Evolutionary conservation across 2,113 vertebrate species (phyloP).

Genomic region (Neodontobutis hainanensis): DNA sequence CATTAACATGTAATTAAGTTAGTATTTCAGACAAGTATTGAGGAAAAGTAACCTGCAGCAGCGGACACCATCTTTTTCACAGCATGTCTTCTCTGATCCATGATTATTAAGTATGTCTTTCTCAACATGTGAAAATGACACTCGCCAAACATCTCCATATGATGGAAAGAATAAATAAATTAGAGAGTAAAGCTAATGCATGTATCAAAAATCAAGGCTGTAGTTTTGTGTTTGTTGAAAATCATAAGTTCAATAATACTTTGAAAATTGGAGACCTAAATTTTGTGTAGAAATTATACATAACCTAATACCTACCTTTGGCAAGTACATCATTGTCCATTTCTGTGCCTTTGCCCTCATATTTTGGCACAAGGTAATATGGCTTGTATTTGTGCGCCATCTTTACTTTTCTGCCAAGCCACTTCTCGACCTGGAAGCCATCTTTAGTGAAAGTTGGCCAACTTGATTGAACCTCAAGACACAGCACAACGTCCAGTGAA

Average conservation of each 20-base stretch:
- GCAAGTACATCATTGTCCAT: conserved; percentile 50
- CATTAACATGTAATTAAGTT: background rate
- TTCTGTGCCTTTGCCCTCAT: conserved; percentile 71
- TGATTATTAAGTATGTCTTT: conserved; percentile 80
- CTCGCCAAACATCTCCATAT: conserved; percentile 71
- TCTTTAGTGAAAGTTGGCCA: conserved; percentile 78
- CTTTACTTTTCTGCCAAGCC: conserved; percentile 83
- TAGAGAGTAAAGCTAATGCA: no score
- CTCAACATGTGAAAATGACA: conserved; percentile 83
- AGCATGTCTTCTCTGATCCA: conserved; percentile 80
- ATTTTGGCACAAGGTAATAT: conserved; percentile 85
- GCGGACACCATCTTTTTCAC: conserved; percentile 54
- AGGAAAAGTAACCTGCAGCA: conserved; percentile 80
- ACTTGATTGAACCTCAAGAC: conserved; percentile 70
- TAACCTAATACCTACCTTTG: conserved; percentile 51
- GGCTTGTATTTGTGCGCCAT: rapidly evolving
- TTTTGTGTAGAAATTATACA: no score
- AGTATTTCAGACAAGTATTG: background rate
- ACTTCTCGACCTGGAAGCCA: conserved; percentile 74
- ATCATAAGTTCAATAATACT: no score
- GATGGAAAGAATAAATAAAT: background rate
- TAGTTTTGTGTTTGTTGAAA: no score
- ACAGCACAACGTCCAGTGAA: conserved; percentile 85
- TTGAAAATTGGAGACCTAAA: no score
- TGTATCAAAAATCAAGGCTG: no score